Evolutionary conservation across 2,888 invertebrate species (phyloP), one percentile per base, ranked within the genome.

Genomic region (Pycnomerus fuliginosus): DNA sequence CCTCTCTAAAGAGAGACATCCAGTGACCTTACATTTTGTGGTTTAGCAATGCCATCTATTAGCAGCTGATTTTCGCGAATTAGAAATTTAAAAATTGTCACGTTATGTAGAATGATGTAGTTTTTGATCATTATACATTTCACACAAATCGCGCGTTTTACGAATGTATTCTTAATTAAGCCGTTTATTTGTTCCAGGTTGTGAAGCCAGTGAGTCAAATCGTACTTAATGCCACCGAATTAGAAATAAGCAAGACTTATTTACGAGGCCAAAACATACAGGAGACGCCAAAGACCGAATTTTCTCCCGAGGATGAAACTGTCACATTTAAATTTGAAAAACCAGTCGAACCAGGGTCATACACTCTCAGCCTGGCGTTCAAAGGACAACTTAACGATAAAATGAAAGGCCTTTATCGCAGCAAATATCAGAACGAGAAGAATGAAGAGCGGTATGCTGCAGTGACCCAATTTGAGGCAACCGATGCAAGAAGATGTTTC

Each of bases 381-480:
- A 81, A 80, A 10, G 94, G 94, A 4, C 84, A 84, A 65, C 80
- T 96, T 37, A 92, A 91, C 68, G 91, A 94, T 66, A 90, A 90
- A 71, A 90, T 95, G 89, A 90, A 88, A 71, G 95, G 96, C n/a
- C 85, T 95, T 53, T 96, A 95, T 73, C 83, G 93, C 35, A 92
- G 90, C 74, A 92, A 91, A 76, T 93, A 92, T 71, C 69, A 79
- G 52, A 82, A 82, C 42, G 75, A 83, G 14, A 72, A 77, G 34
- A 92, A 91, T 5, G 86, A 87, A 53, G 87, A 87, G 65, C 80
- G 85, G 37, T 87, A 84, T 67, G 88, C 87, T 16, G 93, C 90
- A 20, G 91, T 92, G 45, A 95, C 95, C 36, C 95, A 95, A 73
- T 96, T 95, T 69, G 90, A 91, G 69, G 80, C 91, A 0, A 90